These are phyloP conservation scores for Cinara cedri DNA, from an alignment of 2,888 invertebrate species.

Conservation along the genomic window DNA sequence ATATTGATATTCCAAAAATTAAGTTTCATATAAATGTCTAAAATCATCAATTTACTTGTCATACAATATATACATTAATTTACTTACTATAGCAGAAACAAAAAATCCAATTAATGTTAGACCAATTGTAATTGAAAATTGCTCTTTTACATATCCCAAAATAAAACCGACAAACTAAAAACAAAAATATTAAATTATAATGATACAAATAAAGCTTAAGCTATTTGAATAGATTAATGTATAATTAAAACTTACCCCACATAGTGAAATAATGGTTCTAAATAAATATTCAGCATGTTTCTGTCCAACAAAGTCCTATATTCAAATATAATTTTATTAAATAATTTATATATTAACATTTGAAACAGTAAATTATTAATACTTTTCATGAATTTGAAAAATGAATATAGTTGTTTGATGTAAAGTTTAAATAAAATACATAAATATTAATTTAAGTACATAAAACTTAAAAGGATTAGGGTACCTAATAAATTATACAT, in stretches of 20 bases:
- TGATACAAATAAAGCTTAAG: constrained; percentile 18
- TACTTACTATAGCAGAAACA: constrained; percentile 79
- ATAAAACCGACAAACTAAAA: constrained; percentile 78
- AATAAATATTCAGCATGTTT: constrained; percentile 87
- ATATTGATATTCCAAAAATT: no score
- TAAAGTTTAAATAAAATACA: background rate
- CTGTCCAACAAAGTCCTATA: constrained; percentile 88
- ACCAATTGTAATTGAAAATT: constrained; percentile 93
- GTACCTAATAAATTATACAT: no score
- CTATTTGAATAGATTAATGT: background rate
- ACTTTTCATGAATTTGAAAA: background rate
- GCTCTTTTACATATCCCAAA: constrained; percentile 93
- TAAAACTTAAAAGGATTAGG: no score
- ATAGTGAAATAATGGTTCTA: constrained; percentile 85
- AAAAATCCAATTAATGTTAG: constrained; percentile 90
- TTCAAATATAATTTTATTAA: constrained; percentile 59
- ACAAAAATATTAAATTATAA: constrained; percentile 47
- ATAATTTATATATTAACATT: constrained; percentile 3
- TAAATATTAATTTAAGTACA: no score
- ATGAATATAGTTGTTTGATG: background rate
- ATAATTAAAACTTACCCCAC: constrained; percentile 71
- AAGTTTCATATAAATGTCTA: no score
- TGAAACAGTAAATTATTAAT: background rate
- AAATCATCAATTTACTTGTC: no score
- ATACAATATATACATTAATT: background rate